Conservation (phyloP, 2,113 vertebrate species). For the Pampusana beccarii region DNA sequence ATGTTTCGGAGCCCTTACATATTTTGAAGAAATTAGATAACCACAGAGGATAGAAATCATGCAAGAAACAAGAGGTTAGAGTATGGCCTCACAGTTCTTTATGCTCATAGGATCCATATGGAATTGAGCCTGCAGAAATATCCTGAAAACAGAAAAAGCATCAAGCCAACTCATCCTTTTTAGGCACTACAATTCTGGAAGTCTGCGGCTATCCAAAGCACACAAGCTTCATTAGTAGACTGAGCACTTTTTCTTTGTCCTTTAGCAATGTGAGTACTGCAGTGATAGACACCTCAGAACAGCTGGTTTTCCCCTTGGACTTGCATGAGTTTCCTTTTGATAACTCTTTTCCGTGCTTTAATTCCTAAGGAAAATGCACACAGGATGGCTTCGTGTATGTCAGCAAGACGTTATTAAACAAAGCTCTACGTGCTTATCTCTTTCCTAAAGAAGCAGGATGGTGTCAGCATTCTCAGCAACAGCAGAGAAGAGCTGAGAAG, state of each 20-base stretch:
- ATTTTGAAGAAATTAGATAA: neutral
- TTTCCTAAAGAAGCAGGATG: neutral
- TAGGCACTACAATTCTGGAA: neutral
- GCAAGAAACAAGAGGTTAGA: neutral
- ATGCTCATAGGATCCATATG: neutral
- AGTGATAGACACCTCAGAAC: neutral
- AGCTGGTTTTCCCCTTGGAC: neutral
- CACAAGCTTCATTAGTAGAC: neutral
- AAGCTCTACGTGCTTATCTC: neutral
- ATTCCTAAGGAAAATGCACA: neutral
- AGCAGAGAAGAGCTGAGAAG: neutral
- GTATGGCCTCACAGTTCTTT: neutral
- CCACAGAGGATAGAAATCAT: neutral
- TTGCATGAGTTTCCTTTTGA: neutral
- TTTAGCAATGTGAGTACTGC: neutral
- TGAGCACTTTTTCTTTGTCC: neutral
- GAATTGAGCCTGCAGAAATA: neutral
- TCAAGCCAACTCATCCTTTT: neutral
- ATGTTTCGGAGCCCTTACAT: neutral
- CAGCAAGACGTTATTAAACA: neutral
- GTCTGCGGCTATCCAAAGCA: neutral
- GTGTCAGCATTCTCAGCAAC: neutral
- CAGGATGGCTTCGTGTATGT: neutral
- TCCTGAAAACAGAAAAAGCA: neutral
- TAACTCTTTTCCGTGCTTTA: neutral